Conservation (phyloP, 2,888 invertebrate species). For the Patella ulyssiponensis region DNA sequence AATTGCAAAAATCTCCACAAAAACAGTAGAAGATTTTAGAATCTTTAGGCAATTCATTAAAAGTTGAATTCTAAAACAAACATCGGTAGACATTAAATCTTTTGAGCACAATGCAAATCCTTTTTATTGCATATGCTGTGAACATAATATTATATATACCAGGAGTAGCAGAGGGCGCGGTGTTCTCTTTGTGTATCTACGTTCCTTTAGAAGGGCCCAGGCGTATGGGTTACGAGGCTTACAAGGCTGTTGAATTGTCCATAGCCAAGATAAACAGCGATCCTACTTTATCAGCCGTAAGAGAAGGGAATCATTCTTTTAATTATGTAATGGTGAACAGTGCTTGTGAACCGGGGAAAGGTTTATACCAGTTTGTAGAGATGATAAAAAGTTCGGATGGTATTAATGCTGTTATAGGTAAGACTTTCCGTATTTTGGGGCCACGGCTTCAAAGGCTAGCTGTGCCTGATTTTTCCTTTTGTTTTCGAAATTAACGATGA, state of each 20-base stretch:
- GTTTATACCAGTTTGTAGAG: slow-evolving; percentile 1
- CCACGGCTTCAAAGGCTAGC: too few species aligned
- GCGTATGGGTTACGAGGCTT: slow-evolving; percentile 24
- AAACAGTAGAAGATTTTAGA: too few species aligned
- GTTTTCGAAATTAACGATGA: too few species aligned
- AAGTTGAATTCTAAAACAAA: too few species aligned
- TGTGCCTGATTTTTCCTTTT: too few species aligned
- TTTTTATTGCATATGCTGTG: too few species aligned
- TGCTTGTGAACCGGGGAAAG: slow-evolving; percentile 44
- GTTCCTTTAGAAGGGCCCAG: slow-evolving; percentile 27
- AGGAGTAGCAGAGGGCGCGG: neutral
- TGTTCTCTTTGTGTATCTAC: slow-evolving; percentile 24
- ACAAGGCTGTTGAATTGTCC: slow-evolving; percentile 21
- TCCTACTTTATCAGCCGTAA: slow-evolving; percentile 31
- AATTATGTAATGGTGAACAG: slow-evolving; percentile 39
- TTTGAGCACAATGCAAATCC: too few species aligned
- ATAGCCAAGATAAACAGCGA: slow-evolving; percentile 37
- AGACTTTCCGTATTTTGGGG: neutral
- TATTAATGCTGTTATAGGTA: neutral
- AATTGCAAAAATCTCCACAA: too few species aligned
- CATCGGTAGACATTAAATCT: too few species aligned
- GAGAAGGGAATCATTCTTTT: slow-evolving; percentile 39
- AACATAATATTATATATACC: too few species aligned
- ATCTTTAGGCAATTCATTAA: too few species aligned
- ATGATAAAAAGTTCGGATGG: neutral